These are phyloP conservation scores for Romanomermis culicivorax DNA, from an alignment of 2,888 invertebrate genomes.

Conservation along the genomic window DNA sequence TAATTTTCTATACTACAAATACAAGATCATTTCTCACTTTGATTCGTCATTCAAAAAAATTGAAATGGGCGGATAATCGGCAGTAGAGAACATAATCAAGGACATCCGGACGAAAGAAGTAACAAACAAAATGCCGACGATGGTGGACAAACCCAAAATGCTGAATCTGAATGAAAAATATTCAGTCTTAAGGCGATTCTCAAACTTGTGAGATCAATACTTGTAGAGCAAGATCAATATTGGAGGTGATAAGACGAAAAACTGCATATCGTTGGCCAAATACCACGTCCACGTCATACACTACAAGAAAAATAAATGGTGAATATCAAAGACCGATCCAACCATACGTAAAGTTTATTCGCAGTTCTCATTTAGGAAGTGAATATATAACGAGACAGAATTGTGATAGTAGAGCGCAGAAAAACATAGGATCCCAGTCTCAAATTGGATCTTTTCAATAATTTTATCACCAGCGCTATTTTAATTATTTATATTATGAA, in stretches of 20 bases:
- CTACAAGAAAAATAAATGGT: slow-evolving; percentile 34
- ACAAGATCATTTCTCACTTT: too few relatives aligned
- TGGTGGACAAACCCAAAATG: slow-evolving; percentile 12
- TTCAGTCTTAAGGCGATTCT: background rate
- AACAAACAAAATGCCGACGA: background rate
- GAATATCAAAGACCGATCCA: background rate
- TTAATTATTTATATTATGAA: too few relatives aligned
- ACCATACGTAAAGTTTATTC: background rate
- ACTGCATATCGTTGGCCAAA: slow-evolving; percentile 49
- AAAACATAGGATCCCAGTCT: background rate
- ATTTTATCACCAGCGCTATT: too few relatives aligned
- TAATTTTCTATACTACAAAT: too few relatives aligned
- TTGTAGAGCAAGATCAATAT: slow-evolving; percentile 40
- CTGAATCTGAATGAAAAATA: slow-evolving; percentile 17
- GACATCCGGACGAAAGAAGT: background rate
- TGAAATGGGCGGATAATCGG: background rate
- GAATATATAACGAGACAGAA: too few relatives aligned
- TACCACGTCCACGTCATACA: slow-evolving; percentile 48
- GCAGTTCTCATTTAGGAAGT: background rate
- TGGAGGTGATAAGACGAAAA: slow-evolving; percentile 42
- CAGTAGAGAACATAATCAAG: background rate
- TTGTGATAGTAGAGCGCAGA: background rate
- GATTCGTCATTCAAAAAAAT: background rate
- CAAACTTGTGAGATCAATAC: slow-evolving; percentile 10
- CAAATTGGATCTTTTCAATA: too few relatives aligned